Conservation (phyloP, 2,113 vertebrate genomes). For the Platichthys flesus region DNA sequence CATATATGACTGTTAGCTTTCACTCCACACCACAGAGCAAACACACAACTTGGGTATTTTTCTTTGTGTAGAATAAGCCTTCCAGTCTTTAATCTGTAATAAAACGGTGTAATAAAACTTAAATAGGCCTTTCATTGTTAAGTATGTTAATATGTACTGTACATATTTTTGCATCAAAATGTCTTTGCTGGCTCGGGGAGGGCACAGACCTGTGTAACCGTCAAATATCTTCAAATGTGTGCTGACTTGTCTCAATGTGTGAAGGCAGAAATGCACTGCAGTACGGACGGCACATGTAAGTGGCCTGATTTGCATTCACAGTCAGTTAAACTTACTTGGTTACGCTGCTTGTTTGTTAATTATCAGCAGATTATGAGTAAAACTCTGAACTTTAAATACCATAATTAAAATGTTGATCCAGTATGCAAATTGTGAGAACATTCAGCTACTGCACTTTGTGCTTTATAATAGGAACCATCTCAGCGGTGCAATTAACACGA, state of each 20-base stretch:
- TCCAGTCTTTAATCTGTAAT: background rate
- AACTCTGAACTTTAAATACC: too few species aligned
- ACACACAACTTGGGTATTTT: too few species aligned
- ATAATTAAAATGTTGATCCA: background rate
- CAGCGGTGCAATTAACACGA: background rate
- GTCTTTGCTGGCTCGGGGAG: background rate
- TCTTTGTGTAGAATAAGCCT: background rate
- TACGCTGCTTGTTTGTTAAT: too few species aligned
- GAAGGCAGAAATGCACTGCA: background rate
- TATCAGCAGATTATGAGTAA: too few species aligned
- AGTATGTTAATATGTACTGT: background rate
- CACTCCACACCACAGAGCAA: background rate
- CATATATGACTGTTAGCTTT: conserved; percentile 45
- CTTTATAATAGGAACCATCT: background rate
- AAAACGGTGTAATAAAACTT: too few species aligned
- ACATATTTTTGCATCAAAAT: background rate
- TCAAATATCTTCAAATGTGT: background rate
- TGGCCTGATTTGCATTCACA: background rate
- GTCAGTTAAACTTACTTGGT: too few species aligned
- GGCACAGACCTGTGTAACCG: background rate
- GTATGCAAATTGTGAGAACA: background rate
- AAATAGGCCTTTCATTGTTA: too few species aligned
- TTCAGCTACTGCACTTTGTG: background rate
- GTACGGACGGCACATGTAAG: too few species aligned
- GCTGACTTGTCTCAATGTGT: background rate